Evolutionary conservation across 1,140 invertebrate species (phyloP), one percentile per base, ranked within the genome.

Genomic region (Plutomurus gul): DNA sequence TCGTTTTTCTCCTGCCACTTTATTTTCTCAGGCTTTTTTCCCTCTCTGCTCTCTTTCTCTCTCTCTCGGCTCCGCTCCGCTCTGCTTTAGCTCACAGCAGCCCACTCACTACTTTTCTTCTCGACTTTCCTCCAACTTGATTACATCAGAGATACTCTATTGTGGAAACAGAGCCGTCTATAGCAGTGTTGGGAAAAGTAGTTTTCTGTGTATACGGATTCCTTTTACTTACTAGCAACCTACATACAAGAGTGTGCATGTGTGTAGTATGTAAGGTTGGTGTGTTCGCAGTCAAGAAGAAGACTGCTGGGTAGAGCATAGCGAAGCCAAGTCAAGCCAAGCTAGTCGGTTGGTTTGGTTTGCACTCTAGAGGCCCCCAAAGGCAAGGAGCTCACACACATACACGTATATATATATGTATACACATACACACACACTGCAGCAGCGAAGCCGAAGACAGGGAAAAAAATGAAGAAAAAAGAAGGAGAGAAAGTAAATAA

Each of bases 1-100:
- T 77, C 76, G 51, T 70, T 51, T n/a, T 60, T 76, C 76, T 46
- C 65, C 20, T 71, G 49, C 77, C 77, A 78, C 60, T 78, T 78
- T 78, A 70, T 78, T 72, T 72, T 77, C 60, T 46, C 20, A 22
- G 10, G 10, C 22, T 51, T 36, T 72, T 76, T 60, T 22, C 65
- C 39, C 1, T 20, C 33, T 78, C 60, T 65, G 76, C 43, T 65
- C 70, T 56, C 22, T 56, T 56, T 56, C 5, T 56, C 5, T 22
- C 8, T 56, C 20, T n/a, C n/a, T n/a, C n/a, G n/a, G n/a, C n/a
- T n/a, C n/a, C n/a, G n/a, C n/a, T n/a, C n/a, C n/a, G n/a, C 25
- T 27, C 10, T 25, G 2, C 51, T 56, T 56, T 56, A 7, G 18
- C 51, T 56, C 51, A 56, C 51, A 25, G 27, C 22, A 30, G 18